phyloP scores from a whole-genome alignment of 2,797 vertebrate species.

The Meriones psammophilus region DNA sequence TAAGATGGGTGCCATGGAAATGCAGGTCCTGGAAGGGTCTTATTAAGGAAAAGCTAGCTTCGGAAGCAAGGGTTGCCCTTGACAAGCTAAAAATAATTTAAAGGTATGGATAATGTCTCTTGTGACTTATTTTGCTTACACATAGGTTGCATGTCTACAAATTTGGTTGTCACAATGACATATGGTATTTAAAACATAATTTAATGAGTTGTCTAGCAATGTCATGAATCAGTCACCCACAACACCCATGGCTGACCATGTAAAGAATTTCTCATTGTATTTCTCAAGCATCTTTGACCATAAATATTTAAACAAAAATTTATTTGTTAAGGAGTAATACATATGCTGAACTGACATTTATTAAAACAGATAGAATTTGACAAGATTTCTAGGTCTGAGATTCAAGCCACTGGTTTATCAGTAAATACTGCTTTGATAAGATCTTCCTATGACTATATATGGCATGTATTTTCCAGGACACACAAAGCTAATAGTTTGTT shows the following conservation, averaged over 20 bases:
- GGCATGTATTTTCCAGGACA: not conserved
- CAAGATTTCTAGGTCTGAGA: not conserved
- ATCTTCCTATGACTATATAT: not conserved
- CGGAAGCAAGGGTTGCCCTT: not conserved
- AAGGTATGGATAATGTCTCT: not conserved
- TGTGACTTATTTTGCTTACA: constrained; percentile 37
- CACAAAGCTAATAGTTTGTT: not conserved
- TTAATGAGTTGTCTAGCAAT: constrained; percentile 45
- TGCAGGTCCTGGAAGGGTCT: not conserved
- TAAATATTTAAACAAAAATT: not conserved
- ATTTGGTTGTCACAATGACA: not conserved
- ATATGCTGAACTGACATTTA: not conserved
- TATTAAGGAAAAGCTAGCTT: not conserved
- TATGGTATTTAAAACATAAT: not conserved
- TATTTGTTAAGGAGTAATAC: not conserved
- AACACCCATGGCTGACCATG: not conserved
- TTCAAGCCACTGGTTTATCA: not conserved
- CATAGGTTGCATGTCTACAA: constrained; percentile 10
- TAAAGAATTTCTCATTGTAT: not conserved
- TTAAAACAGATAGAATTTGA: not conserved
- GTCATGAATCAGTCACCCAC: not conserved
- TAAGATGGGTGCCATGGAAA: not conserved
- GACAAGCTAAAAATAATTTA: not conserved
- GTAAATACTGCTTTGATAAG: not conserved
- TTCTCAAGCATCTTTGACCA: not conserved